A percentile compares a stretch with the other conserved stretches of the same genome.
phyloP scores from a whole-genome alignment of 2,113 vertebrate species.

The Microcebus ravelobensis region DNA sequence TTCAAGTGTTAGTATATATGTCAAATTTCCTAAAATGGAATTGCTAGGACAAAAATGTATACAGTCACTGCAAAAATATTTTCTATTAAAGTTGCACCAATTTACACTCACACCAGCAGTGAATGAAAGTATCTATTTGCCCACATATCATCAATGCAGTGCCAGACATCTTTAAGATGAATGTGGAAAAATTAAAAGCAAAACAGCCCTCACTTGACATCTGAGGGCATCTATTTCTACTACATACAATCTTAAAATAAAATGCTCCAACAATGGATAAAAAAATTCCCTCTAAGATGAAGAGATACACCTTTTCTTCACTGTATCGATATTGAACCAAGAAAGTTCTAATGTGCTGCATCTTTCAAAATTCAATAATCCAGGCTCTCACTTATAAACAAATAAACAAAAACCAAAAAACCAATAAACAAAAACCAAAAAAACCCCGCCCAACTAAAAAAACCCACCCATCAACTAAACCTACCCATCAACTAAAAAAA shows the following conservation, averaged over 20 bases:
- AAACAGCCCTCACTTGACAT: not conserved
- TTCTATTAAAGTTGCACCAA: not conserved
- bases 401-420: not conserved
- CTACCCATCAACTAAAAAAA: not conserved
- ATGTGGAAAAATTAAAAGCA: not conserved
- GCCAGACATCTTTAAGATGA: not conserved
- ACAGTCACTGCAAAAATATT: not conserved
- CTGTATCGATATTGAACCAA: not conserved
- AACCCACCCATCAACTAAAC: not conserved
- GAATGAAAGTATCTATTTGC: not conserved
- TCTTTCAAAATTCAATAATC: not conserved
- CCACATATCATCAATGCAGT: not conserved
- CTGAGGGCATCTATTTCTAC: not conserved
- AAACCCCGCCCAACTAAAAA: not conserved
- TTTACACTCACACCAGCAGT: not conserved
- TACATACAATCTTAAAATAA: not conserved
- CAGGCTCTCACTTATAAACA: not conserved
- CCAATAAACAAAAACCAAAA: not conserved
- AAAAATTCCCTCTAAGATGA: not conserved
- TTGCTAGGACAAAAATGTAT: not conserved
- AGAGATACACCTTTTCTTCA: not conserved
- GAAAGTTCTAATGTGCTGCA: not conserved
- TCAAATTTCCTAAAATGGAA: conserved; percentile 14
- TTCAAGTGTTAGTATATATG: not conserved
- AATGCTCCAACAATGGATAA: not conserved